Evolutionary conservation across 2,888 invertebrate species (phyloP).

Genomic region (Drosophila koepferae): DNA sequence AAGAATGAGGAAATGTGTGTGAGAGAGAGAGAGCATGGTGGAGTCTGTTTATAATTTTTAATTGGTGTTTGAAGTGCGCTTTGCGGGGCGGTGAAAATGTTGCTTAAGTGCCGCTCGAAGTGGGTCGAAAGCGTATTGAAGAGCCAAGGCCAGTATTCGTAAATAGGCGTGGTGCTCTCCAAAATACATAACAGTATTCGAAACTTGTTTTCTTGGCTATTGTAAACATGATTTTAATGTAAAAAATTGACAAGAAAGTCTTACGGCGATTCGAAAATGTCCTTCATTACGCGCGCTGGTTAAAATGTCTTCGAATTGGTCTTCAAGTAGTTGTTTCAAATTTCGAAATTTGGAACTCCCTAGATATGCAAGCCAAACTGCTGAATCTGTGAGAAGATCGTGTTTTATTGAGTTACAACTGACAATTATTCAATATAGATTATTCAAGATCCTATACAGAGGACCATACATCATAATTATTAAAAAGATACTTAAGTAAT

Average conservation of each 20-base stretch:
- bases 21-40: not conserved
- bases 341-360: not conserved
- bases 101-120: conserved; percentile 34
- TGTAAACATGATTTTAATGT: not conserved
- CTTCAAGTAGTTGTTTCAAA: too few species aligned
- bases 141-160: conserved; percentile 5
- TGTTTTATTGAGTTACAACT: not conserved
- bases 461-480: not conserved
- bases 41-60: conserved; percentile 75
- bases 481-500: too few species aligned
- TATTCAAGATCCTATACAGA: not conserved
- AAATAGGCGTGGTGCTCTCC: not conserved
- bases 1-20: not conserved
- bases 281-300: not conserved
- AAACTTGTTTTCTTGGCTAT: not conserved
- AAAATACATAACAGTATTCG: conserved; percentile 8
- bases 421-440: not conserved
- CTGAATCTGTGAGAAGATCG: not conserved
- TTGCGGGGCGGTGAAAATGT: conserved; percentile 37
- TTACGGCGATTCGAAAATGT: not conserved
- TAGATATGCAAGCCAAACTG: not conserved
- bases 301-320: not conserved
- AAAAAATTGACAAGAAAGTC: not conserved
- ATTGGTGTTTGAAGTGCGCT: conserved; percentile 75
- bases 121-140: conserved; percentile 17